A percentile compares a stretch with the other conserved stretches of the same genome.
phyloP scores from a whole-genome alignment of 1,140 invertebrate genomes.

The Drosophila dunni region DNA sequence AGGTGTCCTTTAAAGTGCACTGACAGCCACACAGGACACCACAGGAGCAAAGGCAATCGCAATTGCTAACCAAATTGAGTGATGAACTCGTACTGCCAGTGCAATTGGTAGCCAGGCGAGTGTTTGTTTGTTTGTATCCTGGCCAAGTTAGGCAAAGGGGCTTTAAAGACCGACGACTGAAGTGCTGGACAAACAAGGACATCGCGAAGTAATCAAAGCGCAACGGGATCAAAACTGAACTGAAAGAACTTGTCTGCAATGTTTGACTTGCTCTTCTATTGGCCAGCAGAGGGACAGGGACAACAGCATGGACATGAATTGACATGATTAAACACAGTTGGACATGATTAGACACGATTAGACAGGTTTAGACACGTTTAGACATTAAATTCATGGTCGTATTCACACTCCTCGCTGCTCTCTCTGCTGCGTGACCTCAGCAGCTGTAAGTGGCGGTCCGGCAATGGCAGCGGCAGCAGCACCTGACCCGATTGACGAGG shows the following conservation, averaged over 20 bases:
- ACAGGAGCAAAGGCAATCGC: not conserved
- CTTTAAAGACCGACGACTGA: conserved; percentile 1
- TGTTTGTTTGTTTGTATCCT: conserved; percentile 8
- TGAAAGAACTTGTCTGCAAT: conserved; percentile 2
- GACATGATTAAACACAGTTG: not conserved
- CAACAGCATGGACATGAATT: too few species aligned
- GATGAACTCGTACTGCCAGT: too few species aligned
- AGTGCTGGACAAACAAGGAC: conserved; percentile 62
- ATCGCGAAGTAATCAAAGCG: conserved; percentile 54
- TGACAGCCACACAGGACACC: not conserved
- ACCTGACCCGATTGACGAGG: conserved; percentile 14
- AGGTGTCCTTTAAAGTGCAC: too few species aligned
- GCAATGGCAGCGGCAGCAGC: conserved; percentile 29
- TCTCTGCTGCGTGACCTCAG: not conserved
- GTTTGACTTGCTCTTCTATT: conserved; percentile 49
- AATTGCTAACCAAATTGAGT: not conserved
- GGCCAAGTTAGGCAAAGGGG: not conserved
- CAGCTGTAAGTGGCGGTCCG: conserved; percentile 32
- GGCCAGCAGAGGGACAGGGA: conserved; percentile 1
- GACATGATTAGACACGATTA: not conserved
- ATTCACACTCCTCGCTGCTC: conserved; percentile 9
- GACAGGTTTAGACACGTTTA: conserved; percentile 8
- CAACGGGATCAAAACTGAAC: conserved; percentile 19
- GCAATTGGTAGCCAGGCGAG: not conserved
- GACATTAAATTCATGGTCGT: conserved; percentile 51